Evolutionary conservation across 2,113 vertebrate genomes (phyloP).

Genomic region (Todiramphus chloris): DNA sequence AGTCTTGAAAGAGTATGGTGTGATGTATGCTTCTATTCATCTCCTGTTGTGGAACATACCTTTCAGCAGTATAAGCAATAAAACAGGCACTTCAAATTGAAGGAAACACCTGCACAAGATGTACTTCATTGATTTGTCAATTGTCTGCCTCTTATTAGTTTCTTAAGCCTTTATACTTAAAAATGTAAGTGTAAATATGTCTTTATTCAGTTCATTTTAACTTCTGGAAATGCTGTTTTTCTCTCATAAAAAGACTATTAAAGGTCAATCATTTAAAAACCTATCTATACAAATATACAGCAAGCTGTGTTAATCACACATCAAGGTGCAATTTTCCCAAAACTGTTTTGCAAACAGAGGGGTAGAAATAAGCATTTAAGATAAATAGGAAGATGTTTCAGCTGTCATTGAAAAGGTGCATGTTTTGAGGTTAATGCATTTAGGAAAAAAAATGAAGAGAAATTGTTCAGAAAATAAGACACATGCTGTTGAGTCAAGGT

Average conservation of each 20-base stretch:
- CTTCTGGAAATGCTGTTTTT: neutral
- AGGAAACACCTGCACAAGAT: constrained; percentile 58
- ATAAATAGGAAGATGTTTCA: constrained; percentile 8
- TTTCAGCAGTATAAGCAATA: constrained; percentile 27
- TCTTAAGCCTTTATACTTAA: constrained; percentile 5
- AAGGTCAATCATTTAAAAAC: neutral
- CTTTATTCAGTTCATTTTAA: neutral
- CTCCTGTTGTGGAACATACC: constrained; percentile 8
- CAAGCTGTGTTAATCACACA: constrained; percentile 15
- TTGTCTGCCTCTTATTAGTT: constrained; percentile 45
- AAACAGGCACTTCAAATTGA: constrained; percentile 50
- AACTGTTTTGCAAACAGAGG: neutral
- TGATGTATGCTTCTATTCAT: constrained; percentile 1
- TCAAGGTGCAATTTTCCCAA: neutral
- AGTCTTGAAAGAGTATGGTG: neutral
- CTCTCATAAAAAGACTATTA: neutral
- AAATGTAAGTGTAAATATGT: neutral
- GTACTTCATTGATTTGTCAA: constrained; percentile 40
- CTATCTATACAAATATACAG: neutral
- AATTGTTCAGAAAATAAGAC: neutral
- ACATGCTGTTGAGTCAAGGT: neutral
- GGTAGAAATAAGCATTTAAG: neutral
- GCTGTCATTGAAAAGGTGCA: constrained; percentile 3
- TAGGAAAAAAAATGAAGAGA: neutral
- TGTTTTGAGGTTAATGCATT: neutral